These are phyloP conservation scores for Chalcosyrphus nemorum DNA, from an alignment of 2,888 invertebrate species.

Conservation along the genomic window DNA sequence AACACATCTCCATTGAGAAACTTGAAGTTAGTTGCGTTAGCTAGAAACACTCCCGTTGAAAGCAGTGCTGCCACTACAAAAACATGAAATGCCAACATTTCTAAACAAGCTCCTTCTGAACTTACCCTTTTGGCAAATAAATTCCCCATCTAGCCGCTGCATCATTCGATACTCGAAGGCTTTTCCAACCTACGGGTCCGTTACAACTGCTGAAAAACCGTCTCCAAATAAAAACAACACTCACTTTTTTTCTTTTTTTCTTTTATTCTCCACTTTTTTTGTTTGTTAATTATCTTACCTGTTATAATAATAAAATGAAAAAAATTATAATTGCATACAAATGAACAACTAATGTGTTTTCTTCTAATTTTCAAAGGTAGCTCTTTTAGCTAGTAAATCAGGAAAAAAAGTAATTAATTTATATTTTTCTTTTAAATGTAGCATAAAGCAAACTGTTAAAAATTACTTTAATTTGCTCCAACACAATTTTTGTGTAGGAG, in stretches of 20 bases:
- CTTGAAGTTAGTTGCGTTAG: too few species aligned
- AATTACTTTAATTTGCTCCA: neutral
- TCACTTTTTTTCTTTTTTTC: slow-evolving; percentile 2
- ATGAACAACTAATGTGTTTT: slow-evolving; percentile 35
- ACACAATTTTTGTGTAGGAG: too few species aligned
- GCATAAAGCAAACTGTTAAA: neutral
- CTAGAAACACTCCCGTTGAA: too few species aligned
- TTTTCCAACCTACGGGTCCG: neutral
- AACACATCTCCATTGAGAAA: too few species aligned
- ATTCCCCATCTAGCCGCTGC: slow-evolving; percentile 29
- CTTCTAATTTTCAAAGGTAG: too few species aligned
- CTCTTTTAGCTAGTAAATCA: slow-evolving; percentile 26
- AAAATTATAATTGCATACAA: slow-evolving; percentile 51
- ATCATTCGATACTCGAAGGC: slow-evolving; percentile 60
- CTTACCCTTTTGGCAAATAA: neutral
- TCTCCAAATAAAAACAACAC: slow-evolving; percentile 34
- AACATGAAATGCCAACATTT: neutral
- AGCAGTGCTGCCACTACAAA: neutral
- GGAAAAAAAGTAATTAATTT: slow-evolving; percentile 19
- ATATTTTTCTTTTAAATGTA: neutral
- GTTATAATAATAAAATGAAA: slow-evolving; percentile 45
- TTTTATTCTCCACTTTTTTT: slow-evolving; percentile 63
- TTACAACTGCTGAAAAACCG: neutral
- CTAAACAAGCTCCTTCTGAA: neutral
- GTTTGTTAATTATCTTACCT: slow-evolving; percentile 66